Evolutionary conservation across 2,888 invertebrate genomes (phyloP).

Genomic region (Agonopterix heracliana): DNA sequence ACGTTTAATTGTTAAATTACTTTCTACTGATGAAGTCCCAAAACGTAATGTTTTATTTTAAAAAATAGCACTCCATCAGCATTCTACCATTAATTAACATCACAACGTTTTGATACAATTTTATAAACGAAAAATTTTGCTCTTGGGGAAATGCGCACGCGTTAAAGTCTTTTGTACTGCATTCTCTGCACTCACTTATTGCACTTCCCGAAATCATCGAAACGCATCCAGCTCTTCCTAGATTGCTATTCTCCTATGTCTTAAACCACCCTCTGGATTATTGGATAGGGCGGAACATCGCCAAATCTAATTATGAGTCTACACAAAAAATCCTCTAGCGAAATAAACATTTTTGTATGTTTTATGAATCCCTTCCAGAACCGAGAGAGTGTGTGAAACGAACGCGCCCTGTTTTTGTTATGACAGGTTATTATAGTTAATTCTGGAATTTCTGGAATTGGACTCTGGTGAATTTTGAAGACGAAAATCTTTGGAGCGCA

Average conservation of each 20-base stretch:
- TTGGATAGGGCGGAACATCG: slow-evolving; percentile 54
- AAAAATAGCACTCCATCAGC: no score
- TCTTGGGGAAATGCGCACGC: background rate
- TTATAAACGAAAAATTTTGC: no score
- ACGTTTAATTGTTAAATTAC: no score
- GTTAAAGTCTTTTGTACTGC: background rate
- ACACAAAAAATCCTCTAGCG: slow-evolving; percentile 46
- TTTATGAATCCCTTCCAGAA: slow-evolving; percentile 36
- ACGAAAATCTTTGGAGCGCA: background rate
- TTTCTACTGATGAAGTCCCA: no score
- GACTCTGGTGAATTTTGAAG: background rate
- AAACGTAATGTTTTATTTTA: no score
- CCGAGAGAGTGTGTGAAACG: slow-evolving; percentile 34
- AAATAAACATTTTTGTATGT: slow-evolving; percentile 51
- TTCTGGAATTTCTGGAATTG: slow-evolving; percentile 13
- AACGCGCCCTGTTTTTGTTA: slow-evolving; percentile 16
- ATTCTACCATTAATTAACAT: no score
- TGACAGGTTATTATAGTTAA: slow-evolving; percentile 25
- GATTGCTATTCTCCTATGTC: slow-evolving; percentile 16
- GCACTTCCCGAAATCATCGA: no score
- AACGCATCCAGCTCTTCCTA: background rate
- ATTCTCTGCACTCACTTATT: background rate
- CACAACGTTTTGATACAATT: no score
- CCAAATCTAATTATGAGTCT: slow-evolving; percentile 72
- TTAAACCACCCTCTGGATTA: slow-evolving; percentile 30